Evolutionary conservation across 2,797 vertebrate species (phyloP).

Genomic region (Etheostoma nigrum): DNA sequence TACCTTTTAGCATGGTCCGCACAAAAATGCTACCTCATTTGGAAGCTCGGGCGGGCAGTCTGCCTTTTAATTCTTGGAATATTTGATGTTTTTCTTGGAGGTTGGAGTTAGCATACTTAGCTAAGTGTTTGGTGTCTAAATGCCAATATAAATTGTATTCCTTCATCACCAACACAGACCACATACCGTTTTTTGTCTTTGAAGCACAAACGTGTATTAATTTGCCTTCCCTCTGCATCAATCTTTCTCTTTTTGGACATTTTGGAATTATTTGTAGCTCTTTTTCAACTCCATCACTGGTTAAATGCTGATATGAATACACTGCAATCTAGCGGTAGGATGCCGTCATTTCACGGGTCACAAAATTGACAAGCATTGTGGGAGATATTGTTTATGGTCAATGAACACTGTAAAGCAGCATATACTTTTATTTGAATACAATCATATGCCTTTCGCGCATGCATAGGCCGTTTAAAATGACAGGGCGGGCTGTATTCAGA

Average conservation of each 20-base stretch:
- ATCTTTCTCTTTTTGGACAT: slow-evolving; percentile 28
- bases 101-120: slow-evolving; percentile 33
- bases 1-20: too few relatives aligned
- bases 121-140: slow-evolving; percentile 51
- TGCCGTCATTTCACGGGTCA: neutral
- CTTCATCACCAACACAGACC: slow-evolving; percentile 25
- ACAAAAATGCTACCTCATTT: too few relatives aligned
- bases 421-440: too few relatives aligned
- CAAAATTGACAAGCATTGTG: too few relatives aligned
- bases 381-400: too few relatives aligned
- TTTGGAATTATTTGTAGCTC: slow-evolving; percentile 1
- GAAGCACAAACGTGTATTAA: slow-evolving; percentile 36
- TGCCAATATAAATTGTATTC: slow-evolving; percentile 32
- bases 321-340: neutral
- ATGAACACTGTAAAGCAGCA: too few relatives aligned
- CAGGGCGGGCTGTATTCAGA: too few relatives aligned
- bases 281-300: neutral
- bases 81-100: slow-evolving; percentile 47
- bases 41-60: too few relatives aligned
- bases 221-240: slow-evolving; percentile 13
- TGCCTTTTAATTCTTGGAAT: slow-evolving; percentile 47
- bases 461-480: too few relatives aligned
- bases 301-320: neutral
- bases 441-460: too few relatives aligned
- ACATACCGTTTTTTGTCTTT: slow-evolving; percentile 24